These are phyloP conservation scores for Porites rus DNA, from an alignment of 92 coral and sea anemone species.

Conservation along the genomic window DNA sequence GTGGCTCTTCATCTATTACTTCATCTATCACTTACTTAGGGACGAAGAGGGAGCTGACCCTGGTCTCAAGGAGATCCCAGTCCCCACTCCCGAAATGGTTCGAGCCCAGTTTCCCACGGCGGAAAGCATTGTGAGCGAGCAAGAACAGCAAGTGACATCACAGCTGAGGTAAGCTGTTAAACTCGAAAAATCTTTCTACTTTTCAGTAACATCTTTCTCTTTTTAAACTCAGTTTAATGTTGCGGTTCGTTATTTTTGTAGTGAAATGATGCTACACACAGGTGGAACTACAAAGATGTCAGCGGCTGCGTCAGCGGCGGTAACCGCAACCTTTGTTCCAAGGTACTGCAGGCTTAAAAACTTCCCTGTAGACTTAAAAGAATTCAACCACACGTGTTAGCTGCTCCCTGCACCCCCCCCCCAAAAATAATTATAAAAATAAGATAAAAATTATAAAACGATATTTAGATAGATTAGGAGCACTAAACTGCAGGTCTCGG, in stretches of 20 bases:
- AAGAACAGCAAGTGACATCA: conserved; percentile 68
- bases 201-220: background rate
- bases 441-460: too few relatives aligned
- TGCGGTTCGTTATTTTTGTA: background rate
- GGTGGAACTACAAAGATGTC: conserved; percentile 37
- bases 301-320: conserved; percentile 36
- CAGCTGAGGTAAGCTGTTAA: conserved; percentile 64
- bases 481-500: too few relatives aligned
- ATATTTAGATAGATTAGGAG: too few relatives aligned
- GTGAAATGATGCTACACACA: conserved; percentile 55
- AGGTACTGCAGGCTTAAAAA: conserved; percentile 32
- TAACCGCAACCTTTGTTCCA: conserved; percentile 49
- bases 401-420: too few relatives aligned
- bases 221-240: background rate
- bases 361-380: too few relatives aligned
- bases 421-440: too few relatives aligned
- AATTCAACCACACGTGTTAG: too few relatives aligned
- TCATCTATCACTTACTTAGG: conserved; percentile 7
- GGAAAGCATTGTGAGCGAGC: conserved; percentile 74
- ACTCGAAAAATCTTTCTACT: background rate
- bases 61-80: conserved; percentile 73
- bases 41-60: conserved; percentile 81
- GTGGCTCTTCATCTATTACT: too few relatives aligned
- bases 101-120: conserved; percentile 95
- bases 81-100: conserved; percentile 97